A percentile compares a stretch with the other conserved stretches of the same genome.
phyloP scores from a whole-genome alignment of 2,888 invertebrate species.

The Hypena proboscidalis region DNA sequence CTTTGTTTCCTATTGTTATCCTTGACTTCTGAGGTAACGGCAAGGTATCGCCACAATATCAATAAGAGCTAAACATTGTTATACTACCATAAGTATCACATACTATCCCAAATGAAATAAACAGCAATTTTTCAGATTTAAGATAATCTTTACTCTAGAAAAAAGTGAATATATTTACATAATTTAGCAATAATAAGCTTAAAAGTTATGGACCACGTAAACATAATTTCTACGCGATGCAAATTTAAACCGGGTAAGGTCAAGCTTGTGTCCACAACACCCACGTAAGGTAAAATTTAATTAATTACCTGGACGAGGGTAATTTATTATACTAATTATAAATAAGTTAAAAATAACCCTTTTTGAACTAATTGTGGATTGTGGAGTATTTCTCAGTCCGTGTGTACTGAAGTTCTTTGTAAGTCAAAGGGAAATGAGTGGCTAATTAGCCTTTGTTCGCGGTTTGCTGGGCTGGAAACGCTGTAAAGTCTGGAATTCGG shows the following conservation, averaged over 20 bases:
- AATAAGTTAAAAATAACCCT: slow-evolving; percentile 12
- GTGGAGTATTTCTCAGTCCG: not conserved
- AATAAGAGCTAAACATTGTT: no score
- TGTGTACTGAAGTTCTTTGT: not conserved
- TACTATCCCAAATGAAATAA: no score
- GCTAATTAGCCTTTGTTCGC: no score
- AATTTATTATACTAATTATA: slow-evolving; percentile 10
- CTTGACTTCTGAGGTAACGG: no score
- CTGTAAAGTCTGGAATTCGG: no score
- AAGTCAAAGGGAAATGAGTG: not conserved
- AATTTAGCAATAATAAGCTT: not conserved
- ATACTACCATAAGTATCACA: no score
- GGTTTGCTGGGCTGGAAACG: no score
- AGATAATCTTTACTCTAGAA: no score
- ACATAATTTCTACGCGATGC: slow-evolving; percentile 13
- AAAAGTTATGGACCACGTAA: no score
- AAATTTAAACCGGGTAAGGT: slow-evolving; percentile 23
- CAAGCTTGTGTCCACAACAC: slow-evolving; percentile 1
- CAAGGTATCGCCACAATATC: no score
- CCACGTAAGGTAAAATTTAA: slow-evolving; percentile 12
- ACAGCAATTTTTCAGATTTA: no score
- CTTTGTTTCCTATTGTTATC: no score
- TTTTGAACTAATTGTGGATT: slow-evolving; percentile 3
- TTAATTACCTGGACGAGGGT: slow-evolving; percentile 13
- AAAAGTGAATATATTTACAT: slow-evolving; percentile 1